Base-by-base conservation (phyloP, 2,888 invertebrate genomes). In the Hypercompe scribonia region DNA sequence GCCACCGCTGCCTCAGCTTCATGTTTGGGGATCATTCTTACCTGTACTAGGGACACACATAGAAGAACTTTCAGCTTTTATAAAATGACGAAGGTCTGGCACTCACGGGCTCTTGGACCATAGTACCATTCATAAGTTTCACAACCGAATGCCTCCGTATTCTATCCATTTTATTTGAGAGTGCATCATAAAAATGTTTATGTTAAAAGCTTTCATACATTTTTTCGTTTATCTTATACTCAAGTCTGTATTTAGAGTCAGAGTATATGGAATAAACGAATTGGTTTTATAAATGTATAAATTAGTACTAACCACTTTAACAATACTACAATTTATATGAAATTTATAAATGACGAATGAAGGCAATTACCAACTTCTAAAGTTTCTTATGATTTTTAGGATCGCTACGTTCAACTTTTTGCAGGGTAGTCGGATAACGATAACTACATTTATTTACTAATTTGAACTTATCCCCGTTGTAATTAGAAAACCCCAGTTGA, bases 181-280 rank as follows among this genome's bases (percentile, higher is more conserved):
- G 83, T 84, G 82, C 80, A 80, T 73, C 81, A 84, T 88, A 87
- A 89, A 88, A 81, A 74, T 77, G 86, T 85, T 68, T 83, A 89
- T 78, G 86, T 66, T 89, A 83, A 88, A 87, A 89, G 88, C 86
- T 84, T 86, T 83, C 74, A 84, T 82, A 83, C 75, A 83, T 86
- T 84, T 84, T 46, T 85, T 84, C 39, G 36, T 18, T 68, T 36
- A 54, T 68, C 15, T n/a, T 34, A 50, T n/a, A n/a, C 36, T 50
- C 33, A 58, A 54, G 54, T 58, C 18, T n/a, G 68, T 54, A 10
- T 68, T 68, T 67, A 50, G 33, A 36, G n/a, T 34, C 15, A 67
- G 33, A 33, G 13, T 67, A 33, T 67, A 33, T 50, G 10, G 34
- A 65, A 18, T 31, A 61, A 61, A 61, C 31, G 8, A 61, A 31